phyloP scores from a whole-genome alignment of 2,797 vertebrate genomes.

The Hapalemur alaotrensis region DNA sequence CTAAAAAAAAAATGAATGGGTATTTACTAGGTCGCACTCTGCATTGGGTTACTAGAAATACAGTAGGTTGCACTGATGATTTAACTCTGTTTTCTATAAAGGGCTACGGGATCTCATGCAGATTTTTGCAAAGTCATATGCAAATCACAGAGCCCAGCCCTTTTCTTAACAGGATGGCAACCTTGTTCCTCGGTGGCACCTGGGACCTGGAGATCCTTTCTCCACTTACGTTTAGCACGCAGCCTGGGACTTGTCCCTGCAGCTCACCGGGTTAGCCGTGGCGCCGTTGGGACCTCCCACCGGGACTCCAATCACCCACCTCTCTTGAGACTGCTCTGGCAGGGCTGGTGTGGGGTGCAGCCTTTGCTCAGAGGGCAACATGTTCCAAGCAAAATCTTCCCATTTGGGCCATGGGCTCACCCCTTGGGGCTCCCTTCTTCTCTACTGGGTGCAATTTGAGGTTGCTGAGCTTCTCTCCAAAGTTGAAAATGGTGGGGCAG shows the following conservation, averaged over 20 bases:
- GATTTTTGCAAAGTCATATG: constrained; percentile 76
- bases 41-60: constrained; percentile 32
- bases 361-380: constrained; percentile 73
- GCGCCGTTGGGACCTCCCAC: constrained; percentile 79
- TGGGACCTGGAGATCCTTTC: constrained; percentile 82
- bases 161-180: constrained; percentile 83
- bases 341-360: constrained; percentile 76
- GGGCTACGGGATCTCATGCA: constrained; percentile 70
- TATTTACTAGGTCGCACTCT: constrained; percentile 27
- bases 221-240: constrained; percentile 82
- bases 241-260: constrained; percentile 80
- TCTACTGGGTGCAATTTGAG: constrained; percentile 67
- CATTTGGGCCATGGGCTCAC: constrained; percentile 65
- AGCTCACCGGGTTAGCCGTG: constrained; percentile 79
- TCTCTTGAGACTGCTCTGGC: constrained; percentile 78
- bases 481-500: constrained; percentile 56
- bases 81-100: constrained; percentile 76
- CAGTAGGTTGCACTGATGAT: constrained; percentile 59
- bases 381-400: constrained; percentile 71
- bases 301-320: constrained; percentile 78
- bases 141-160: constrained; percentile 81
- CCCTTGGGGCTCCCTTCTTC: constrained; percentile 67
- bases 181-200: constrained; percentile 81
- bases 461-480: constrained; percentile 69
- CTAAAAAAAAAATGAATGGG: not conserved